Evolutionary conservation across 2,888 invertebrate species (phyloP), one percentile per base, ranked within the genome.

Genomic region (Hedychridium roseum): DNA sequence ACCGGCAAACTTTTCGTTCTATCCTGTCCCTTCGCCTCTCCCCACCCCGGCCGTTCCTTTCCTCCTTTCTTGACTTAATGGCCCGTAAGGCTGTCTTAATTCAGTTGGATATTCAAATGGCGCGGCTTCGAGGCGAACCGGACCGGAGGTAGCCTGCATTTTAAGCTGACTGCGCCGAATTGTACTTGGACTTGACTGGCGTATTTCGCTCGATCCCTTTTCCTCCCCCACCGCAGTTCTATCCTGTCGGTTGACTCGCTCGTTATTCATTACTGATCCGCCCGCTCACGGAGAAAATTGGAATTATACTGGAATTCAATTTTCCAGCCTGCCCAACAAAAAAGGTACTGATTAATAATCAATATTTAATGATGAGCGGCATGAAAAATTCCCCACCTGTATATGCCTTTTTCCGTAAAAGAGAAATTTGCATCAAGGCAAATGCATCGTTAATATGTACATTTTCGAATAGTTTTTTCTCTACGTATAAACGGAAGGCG

Each of bases 251-350:
- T 28, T 42, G 27, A 42, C 36, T 35, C 32, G 23, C 42, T 39
- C 32, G 40, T 48, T 40, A 38, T 43, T 46, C 44, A 32, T 44
- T 41, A n/a, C 3, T 31, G 12, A 39, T 23, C 43, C 43, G 62
- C 48, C 61, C 64, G 43, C 51, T 63, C 66, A 45, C 45, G 66
- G 58, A 60, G 71, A 67, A 71, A 74, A 73, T 71, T 73, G 66
- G 64, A 71, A 70, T 74, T 67, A 70, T 65, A 64, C 61, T 64
- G 64, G 66, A 66, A 60, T 62, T 59, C 61, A 37, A 49, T 9
- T 18, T 12, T 7, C 16, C 23, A n/a, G n/a, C n/a, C n/a, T 34
- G 34, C 12, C 46, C 36, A 28, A 38, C 38, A 49, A 59, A 49
- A 59, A 47, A 54, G 51, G 42, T 47, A 50, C 46, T 57, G 50